Base-by-base conservation (phyloP, 2,113 vertebrate species). In the Semnornis frantzii region DNA sequence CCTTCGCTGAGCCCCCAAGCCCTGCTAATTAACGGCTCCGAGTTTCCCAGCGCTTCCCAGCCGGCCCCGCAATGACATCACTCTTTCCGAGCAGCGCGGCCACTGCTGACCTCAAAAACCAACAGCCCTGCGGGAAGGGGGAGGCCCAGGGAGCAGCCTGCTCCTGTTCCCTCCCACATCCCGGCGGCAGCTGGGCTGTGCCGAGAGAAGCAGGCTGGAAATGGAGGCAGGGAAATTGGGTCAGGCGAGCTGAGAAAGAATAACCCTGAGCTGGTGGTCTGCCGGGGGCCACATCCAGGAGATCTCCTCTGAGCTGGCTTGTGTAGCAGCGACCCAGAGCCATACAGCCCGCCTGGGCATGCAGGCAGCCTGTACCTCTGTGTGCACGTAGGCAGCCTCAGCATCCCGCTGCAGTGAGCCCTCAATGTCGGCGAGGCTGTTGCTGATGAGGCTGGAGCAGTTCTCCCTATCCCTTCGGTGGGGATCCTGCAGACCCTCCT, bases 351-450 rank as follows among this genome's bases (percentile, higher is more conserved):
- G 10, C 46, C 12, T 3, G 15, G 39, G 50, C 50, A 11, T 23
- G 50, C 50, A 24, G 52, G 55, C 3, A 1, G 63, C 25, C 58
- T 25, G 17, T 95, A 98, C 99, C 98, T 98, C 97, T 3, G 94
- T 39, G 14, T 97, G 97, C 9, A 85, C 68, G 54, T 98, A 98
- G 21, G 97, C 98, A 24, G 98, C 98, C 2, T 98, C 98, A 0
- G 97, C 97, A 0, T 98, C 98, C 89, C 97, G 97, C 96, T 98
- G 97, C 88, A 98, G 93, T 1, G 95, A 97, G 20, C 96, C 33
- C 87, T 95, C 96, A 1, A 98, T 77, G 66, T 98, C 98, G 0
- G 84, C 83, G 11, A 97, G 94, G 77, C 95, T 89, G 54, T 96
- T 98, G 62, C 77, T 84, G 48, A 79, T 10, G 50, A 72, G 63